A percentile compares a stretch with the other conserved stretches of the same genome.
These are phyloP conservation scores for Rhagophthalmus giganteus DNA, from an alignment of 2,888 invertebrate species.

Conservation along the genomic window DNA sequence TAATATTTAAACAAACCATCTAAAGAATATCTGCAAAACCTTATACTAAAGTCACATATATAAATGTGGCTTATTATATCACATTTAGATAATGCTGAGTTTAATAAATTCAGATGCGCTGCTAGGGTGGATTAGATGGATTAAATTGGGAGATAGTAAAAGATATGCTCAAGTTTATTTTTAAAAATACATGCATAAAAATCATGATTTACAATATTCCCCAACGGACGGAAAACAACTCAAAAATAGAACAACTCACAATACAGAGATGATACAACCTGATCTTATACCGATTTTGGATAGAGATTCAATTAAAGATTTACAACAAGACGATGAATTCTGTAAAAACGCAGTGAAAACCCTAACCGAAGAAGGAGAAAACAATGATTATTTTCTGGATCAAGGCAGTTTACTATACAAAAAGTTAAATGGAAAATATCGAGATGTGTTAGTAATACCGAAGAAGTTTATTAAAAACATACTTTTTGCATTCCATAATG, in stretches of 20 bases:
- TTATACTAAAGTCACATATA: too few species aligned
- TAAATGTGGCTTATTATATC: too few species aligned
- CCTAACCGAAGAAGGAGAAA: background rate
- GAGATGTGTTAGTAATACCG: background rate
- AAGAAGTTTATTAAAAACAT: too few species aligned
- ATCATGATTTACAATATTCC: background rate
- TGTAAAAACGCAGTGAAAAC: background rate
- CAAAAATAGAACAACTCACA: background rate
- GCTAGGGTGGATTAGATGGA: slow-evolving; percentile 61
- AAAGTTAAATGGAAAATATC: background rate
- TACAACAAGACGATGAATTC: background rate
- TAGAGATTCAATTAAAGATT: background rate
- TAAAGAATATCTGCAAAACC: too few species aligned
- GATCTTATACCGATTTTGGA: too few species aligned
- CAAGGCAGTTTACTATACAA: background rate
- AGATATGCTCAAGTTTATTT: slow-evolving; percentile 8
- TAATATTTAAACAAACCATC: too few species aligned
- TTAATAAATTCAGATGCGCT: too few species aligned
- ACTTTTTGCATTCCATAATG: background rate
- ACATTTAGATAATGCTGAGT: too few species aligned
- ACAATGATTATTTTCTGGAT: background rate
- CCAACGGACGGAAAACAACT: background rate
- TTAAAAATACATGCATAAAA: background rate
- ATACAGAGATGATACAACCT: too few species aligned
- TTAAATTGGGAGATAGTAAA: slow-evolving; percentile 1